These are phyloP conservation scores for Drosophila melanica DNA, from an alignment of 1,140 invertebrate species.

Conservation along the genomic window DNA sequence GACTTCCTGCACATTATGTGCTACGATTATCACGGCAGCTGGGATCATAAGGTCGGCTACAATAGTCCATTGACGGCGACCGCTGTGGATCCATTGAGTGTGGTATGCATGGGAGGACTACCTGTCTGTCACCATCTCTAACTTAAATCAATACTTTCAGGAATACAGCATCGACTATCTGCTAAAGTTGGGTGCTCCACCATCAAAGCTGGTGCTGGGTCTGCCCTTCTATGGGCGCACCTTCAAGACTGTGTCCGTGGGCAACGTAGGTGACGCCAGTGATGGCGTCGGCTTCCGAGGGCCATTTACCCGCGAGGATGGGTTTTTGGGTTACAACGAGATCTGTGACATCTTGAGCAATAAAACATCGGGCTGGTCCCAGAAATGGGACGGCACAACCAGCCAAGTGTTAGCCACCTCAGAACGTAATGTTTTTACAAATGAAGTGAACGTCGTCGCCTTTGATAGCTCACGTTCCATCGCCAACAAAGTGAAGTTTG, in stretches of 20 bases:
- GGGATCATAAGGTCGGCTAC: constrained; percentile 90
- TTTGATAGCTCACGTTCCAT: constrained; percentile 87
- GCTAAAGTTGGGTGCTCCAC: constrained; percentile 88
- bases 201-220: constrained; percentile 91
- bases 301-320: constrained; percentile 91
- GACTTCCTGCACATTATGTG: constrained; percentile 95
- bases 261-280: constrained; percentile 84
- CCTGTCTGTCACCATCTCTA: background rate
- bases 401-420: constrained; percentile 86
- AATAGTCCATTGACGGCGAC: constrained; percentile 88
- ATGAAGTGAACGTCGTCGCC: constrained; percentile 85
- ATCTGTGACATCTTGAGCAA: constrained; percentile 84
- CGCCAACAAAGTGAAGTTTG: constrained; percentile 87
- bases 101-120: constrained; percentile 85
- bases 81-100: constrained; percentile 85
- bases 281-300: constrained; percentile 88
- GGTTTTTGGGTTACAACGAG: constrained; percentile 95
- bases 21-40: constrained; percentile 95
- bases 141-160: constrained; percentile 79
- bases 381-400: constrained; percentile 86
- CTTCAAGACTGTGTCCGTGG: constrained; percentile 86
- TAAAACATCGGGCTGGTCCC: constrained; percentile 84
- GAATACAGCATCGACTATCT: constrained; percentile 91
- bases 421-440: constrained; percentile 80
- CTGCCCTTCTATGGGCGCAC: constrained; percentile 93